Percentiles rank a stretch among this genome's conserved stretches.
Conservation (phyloP, 2,113 vertebrate species). For the Campylorhamphus procurvoides region DNA sequence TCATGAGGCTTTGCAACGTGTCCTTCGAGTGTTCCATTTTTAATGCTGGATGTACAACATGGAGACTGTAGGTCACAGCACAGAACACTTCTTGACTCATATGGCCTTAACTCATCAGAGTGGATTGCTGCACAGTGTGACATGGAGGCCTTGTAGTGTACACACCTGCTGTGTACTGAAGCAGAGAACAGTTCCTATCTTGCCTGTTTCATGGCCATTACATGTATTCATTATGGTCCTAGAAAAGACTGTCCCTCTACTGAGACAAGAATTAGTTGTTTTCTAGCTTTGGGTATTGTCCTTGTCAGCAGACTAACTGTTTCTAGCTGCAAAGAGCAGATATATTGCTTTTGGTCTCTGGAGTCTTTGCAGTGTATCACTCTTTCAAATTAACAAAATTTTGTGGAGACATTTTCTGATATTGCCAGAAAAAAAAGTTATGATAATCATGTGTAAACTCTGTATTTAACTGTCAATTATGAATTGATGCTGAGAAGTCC, state of each 20-base stretch:
- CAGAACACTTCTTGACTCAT: not conserved
- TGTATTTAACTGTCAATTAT: conserved; percentile 13
- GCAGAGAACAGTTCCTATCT: not conserved
- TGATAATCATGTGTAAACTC: not conserved
- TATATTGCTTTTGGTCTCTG: not conserved
- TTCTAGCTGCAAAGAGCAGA: not conserved
- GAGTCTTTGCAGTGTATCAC: not conserved
- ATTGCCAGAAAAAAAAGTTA: not conserved
- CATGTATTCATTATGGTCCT: not conserved
- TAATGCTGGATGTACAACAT: not conserved
- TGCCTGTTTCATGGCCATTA: not conserved
- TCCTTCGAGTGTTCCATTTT: not conserved
- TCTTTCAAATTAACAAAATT: not conserved
- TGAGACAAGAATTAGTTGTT: not conserved
- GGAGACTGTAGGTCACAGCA: not conserved
- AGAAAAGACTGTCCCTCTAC: not conserved
- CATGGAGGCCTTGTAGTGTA: not conserved
- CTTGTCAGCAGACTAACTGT: not conserved
- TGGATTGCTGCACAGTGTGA: not conserved
- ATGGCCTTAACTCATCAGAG: not conserved
- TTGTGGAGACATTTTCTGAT: conserved; percentile 10
- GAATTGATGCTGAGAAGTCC: not conserved
- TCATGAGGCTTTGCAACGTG: not conserved
- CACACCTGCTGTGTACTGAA: not conserved
- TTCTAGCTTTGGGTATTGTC: not conserved